Percentiles rank a stretch among this genome's conserved stretches.
phyloP scores from a whole-genome alignment of 1,140 invertebrate genomes.

The Brachionus calyciflorus region DNA sequence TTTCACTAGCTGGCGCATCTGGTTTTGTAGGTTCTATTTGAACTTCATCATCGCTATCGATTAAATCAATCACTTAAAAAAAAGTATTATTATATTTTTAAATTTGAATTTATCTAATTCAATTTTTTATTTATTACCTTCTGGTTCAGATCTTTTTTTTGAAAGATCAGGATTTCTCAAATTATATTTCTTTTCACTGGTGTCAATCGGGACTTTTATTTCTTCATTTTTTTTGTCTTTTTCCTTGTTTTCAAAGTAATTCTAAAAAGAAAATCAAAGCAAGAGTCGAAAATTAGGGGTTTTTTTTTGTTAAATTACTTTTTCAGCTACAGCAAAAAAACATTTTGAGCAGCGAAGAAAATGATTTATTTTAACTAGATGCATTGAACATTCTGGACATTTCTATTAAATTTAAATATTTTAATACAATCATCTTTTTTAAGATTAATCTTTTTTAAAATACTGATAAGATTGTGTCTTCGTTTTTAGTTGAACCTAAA shows the following conservation, averaged over 20 bases:
- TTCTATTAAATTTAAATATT: too few relatives aligned
- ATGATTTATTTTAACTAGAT: background rate
- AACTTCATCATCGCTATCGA: constrained; percentile 16
- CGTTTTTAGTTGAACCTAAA: too few relatives aligned
- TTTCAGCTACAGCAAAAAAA: background rate
- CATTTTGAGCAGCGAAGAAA: background rate
- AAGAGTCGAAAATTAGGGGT: background rate
- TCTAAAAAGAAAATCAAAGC: background rate
- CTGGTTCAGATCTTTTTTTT: constrained; percentile 3
- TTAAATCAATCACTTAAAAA: constrained; percentile 25
- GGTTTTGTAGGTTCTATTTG: background rate
- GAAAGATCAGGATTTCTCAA: background rate
- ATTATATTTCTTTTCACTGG: background rate
- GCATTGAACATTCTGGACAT: background rate
- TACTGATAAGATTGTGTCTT: too few relatives aligned
- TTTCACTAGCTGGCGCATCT: background rate
- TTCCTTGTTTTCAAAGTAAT: constrained; percentile 18
- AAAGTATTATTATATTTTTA: too few relatives aligned
- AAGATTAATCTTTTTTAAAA: too few relatives aligned
- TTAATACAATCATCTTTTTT: too few relatives aligned
- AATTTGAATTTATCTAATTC: too few relatives aligned
- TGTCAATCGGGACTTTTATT: background rate
- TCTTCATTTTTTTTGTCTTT: background rate
- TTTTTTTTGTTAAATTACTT: background rate
- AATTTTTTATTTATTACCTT: background rate